These are phyloP conservation scores for Rhodeus uyekii DNA, from an alignment of 2,797 vertebrate genomes.

Conservation along the genomic window DNA sequence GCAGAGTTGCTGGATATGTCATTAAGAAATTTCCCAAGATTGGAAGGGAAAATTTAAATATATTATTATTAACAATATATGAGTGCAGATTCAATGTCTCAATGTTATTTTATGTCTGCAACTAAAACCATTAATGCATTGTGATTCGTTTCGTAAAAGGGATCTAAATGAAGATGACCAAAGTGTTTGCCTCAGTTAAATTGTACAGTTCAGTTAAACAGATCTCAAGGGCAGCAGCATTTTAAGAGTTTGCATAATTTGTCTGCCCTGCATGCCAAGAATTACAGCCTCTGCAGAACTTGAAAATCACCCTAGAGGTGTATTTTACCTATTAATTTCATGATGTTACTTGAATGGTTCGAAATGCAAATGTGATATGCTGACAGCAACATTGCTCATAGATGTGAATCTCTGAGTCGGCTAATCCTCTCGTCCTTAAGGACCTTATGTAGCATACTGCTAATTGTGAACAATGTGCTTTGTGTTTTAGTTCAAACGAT, in stretches of 20 bases:
- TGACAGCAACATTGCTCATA: background rate
- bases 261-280: slow-evolving; percentile 24
- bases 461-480: background rate
- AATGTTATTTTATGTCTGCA: background rate
- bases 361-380: background rate
- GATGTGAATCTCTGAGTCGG: background rate
- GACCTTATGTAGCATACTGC: background rate
- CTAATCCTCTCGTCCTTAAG: background rate
- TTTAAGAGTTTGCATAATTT: slow-evolving; percentile 46
- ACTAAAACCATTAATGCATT: background rate
- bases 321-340: slow-evolving; percentile 17
- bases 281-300: slow-evolving; percentile 13
- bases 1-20: background rate
- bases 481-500: background rate
- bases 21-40: background rate
- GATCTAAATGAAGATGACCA: slow-evolving; percentile 13
- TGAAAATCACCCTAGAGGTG: slow-evolving; percentile 1
- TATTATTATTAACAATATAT: background rate
- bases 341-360: background rate
- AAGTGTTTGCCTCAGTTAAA: slow-evolving; percentile 44
- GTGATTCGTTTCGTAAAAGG: slow-evolving; percentile 1
- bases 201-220: slow-evolving; percentile 20
- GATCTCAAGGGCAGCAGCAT: slow-evolving; percentile 33
- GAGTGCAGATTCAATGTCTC: too few relatives aligned
- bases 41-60: background rate